Evolutionary conservation across 2,113 vertebrate genomes (phyloP).

Genomic region (Salvator merianae): DNA sequence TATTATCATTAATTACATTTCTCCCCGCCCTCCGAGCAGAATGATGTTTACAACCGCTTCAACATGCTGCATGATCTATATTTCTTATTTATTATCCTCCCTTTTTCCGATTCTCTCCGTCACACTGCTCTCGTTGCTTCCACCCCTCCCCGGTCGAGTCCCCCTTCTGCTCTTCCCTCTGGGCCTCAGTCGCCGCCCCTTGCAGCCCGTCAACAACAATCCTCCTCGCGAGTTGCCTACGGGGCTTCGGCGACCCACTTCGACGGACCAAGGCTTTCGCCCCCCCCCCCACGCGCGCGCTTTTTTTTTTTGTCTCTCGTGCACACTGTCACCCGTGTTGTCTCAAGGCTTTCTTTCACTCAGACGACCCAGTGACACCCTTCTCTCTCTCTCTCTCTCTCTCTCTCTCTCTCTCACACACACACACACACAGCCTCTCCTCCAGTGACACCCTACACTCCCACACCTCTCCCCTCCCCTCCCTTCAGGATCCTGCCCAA

Average conservation of each 20-base stretch:
- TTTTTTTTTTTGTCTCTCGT: too few relatives aligned
- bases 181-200: slow-evolving; percentile 3
- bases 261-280: background rate
- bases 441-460: too few relatives aligned
- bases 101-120: background rate
- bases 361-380: too few relatives aligned
- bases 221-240: background rate
- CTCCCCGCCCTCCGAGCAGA: too few relatives aligned
- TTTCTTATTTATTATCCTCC: background rate
- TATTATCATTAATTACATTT: too few relatives aligned
- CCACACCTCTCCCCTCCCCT: too few relatives aligned
- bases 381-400: too few relatives aligned
- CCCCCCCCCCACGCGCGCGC: background rate
- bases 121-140: background rate
- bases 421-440: too few relatives aligned
- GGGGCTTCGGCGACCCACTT: background rate
- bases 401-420: too few relatives aligned
- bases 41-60: too few relatives aligned
- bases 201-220: background rate
- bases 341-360: background rate
- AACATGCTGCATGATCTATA: too few relatives aligned
- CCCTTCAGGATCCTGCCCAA: background rate
- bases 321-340: too few relatives aligned
- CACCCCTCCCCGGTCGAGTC: background rate
- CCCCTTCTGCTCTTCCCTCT: background rate